Evolutionary conservation across 2,797 vertebrate genomes (phyloP), one percentile per base, ranked within the genome.

Genomic region (Scomberomorus guttatus): DNA sequence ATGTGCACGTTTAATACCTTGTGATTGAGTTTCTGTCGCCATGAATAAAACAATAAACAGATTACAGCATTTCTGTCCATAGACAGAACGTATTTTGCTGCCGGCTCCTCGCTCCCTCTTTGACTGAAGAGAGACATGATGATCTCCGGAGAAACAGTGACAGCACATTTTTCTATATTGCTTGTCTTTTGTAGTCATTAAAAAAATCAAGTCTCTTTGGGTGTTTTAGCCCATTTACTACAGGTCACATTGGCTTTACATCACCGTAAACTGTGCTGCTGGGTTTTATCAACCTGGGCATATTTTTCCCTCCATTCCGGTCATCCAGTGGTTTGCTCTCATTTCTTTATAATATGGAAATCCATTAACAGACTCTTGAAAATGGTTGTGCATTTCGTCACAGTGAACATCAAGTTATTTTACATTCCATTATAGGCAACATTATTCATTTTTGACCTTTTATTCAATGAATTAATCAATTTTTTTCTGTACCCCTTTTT

Each of bases 41-140:
- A 44, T 62, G 72, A 83, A 84, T 80, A 81, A 86, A 85, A 87
- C 62, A 81, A 57, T 77, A 72, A 87, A 70, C 59, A 42, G 77
- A 80, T 86, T 84, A 32, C 29, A 32, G 29, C 6, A 80, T 79
- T 86, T 82, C 34, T 72, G 75, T 84, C 68, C 42, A 55, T 64
- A 71, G 65, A 72, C 42, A 61, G 42, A 75, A 64, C 13, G 11
- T 55, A 72, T 77, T 70, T 56, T 0, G 25, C 68, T 61, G 60
- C 57, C 61, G 50, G 65, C 54, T 66, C 29, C 24, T 51, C 11
- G 50, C 50, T 71, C 13, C 58, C 42, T 72, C 46, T 80, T 15
- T 66, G n/a, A 59, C 66, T 72, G 27, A 69, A 75, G 51, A 56
- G 32, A 77, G 34, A 82, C 55, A 48, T 1, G 25, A 57, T 51